Evolutionary conservation across 2,888 invertebrate genomes (phyloP).

Genomic region (Xanthorhoe spadicearia): DNA sequence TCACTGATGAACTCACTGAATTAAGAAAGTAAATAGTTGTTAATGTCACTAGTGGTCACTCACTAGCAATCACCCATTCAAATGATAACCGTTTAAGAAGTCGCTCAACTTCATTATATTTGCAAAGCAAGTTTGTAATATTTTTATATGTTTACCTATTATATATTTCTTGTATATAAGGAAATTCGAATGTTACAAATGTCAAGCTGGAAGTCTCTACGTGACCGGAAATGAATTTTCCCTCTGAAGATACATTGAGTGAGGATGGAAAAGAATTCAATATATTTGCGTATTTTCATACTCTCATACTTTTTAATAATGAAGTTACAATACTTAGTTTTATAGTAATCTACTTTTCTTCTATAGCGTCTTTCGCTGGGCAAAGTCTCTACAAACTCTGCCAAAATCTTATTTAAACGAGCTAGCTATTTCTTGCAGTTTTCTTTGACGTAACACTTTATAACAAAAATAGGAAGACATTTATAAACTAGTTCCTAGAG

Average conservation of each 20-base stretch:
- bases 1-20: too few species aligned
- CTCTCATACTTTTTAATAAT: neutral
- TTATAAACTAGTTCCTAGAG: too few species aligned
- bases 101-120: too few species aligned
- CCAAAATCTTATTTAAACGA: too few species aligned
- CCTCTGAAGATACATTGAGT: constrained; percentile 57
- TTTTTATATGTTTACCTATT: neutral
- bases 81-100: too few species aligned
- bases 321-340: neutral
- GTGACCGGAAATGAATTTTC: constrained; percentile 71
- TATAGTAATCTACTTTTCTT: too few species aligned
- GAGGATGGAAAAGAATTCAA: constrained; percentile 49
- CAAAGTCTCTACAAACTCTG: too few species aligned
- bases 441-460: neutral
- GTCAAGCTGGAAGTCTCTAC: constrained; percentile 56
- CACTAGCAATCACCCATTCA: too few species aligned
- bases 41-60: too few species aligned
- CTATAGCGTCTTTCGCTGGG: too few species aligned
- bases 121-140: too few species aligned
- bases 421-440: neutral
- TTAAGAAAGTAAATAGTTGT: too few species aligned
- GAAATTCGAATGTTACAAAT: constrained; percentile 17
- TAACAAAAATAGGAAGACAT: neutral
- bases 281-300: constrained; percentile 29
- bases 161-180: neutral